A percentile compares a stretch with the other conserved stretches of the same genome.
Evolutionary conservation across 2,797 vertebrate genomes (phyloP).

Genomic region (Meda fulgida): DNA sequence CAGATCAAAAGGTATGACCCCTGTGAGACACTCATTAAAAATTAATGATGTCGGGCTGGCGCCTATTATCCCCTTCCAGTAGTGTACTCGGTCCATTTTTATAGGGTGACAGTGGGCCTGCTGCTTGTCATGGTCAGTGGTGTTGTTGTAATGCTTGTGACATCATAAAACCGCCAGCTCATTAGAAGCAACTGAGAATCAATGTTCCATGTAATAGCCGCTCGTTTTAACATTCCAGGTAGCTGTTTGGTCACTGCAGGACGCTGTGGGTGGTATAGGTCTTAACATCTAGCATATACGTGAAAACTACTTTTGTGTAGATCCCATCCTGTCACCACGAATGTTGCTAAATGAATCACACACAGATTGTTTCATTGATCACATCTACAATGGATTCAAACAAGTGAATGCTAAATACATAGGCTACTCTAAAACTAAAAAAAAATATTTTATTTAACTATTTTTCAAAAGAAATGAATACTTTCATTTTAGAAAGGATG

Average conservation of each 20-base stretch:
- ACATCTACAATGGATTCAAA: neutral
- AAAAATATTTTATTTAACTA: neutral
- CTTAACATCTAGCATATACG: neutral
- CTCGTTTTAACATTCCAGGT: constrained; percentile 54
- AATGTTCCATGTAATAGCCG: constrained; percentile 58
- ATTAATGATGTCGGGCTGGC: constrained; percentile 24
- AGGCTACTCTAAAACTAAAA: neutral
- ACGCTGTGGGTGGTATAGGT: constrained; percentile 41
- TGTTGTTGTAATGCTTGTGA: constrained; percentile 40
- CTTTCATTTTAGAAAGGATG: neutral
- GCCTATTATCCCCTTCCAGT: constrained; percentile 46
- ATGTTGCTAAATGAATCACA: neutral
- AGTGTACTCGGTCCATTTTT: constrained; percentile 30
- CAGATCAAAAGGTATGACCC: constrained; percentile 52
- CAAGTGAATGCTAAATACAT: neutral
- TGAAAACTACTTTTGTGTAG: constrained; percentile 5
- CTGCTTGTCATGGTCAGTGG: constrained; percentile 32
- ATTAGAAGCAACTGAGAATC: constrained; percentile 58
- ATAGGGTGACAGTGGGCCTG: constrained; percentile 49
- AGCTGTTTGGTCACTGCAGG: constrained; percentile 42
- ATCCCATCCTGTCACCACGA: constrained; percentile 18
- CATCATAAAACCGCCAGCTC: constrained; percentile 52
- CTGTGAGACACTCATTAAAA: constrained; percentile 44
- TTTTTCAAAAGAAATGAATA: neutral
- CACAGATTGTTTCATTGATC: neutral